phyloP scores from a whole-genome alignment of 2,113 vertebrate species.

The Fulica atra region DNA sequence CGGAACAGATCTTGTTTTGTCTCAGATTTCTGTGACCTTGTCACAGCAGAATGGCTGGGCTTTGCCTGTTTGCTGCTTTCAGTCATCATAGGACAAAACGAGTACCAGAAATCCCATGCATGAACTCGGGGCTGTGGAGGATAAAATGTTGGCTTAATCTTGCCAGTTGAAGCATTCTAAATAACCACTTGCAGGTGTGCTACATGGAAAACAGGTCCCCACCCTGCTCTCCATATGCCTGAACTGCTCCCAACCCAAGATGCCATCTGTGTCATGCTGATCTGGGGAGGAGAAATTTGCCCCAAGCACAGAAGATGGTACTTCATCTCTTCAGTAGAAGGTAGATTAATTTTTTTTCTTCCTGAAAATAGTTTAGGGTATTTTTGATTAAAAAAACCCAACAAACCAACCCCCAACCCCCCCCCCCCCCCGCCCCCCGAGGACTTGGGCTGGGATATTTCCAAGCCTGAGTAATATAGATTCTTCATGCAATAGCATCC shows the following conservation, averaged over 20 bases:
- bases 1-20: not conserved
- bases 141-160: not conserved
- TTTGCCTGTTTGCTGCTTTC: not conserved
- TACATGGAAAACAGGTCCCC: not conserved
- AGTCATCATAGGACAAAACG: rapidly evolving
- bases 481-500: not conserved
- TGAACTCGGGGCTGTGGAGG: not conserved
- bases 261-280: not conserved
- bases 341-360: not conserved
- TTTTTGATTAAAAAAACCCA: no score
- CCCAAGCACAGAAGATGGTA: not conserved
- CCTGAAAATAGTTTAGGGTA: not conserved
- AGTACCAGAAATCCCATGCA: not conserved
- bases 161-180: not conserved
- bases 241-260: not conserved
- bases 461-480: not conserved
- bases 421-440: no score
- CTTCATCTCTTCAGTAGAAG: not conserved
- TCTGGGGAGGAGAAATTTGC: not conserved
- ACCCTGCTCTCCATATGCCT: not conserved
- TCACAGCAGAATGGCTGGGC: not conserved
- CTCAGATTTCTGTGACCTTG: not conserved
- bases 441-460: not conserved
- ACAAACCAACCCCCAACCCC: no score
- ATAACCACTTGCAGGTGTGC: rapidly evolving